Evolutionary conservation across 2,888 invertebrate genomes (phyloP), one percentile per base, ranked within the genome.

Genomic region (Acronicta leporina): DNA sequence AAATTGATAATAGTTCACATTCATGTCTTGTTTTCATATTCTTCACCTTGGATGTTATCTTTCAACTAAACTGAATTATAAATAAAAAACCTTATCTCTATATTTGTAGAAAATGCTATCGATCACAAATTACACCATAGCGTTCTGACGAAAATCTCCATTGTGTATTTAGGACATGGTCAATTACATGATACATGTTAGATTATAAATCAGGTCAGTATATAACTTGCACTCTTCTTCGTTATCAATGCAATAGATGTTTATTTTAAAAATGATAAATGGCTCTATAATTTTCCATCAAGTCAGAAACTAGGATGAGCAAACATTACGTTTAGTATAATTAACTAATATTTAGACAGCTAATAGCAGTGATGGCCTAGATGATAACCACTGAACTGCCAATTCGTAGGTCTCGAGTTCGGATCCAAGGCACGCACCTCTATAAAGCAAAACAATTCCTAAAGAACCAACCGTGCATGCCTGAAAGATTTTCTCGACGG

Each of bases 101-200:
- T 81, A 78, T 73, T 52, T 70, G 63, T 75, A 84, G 78, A 79
- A 83, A 69, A 73, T 65, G 73, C 54, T 82, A 81, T 81, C n/a
- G n/a, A n/a, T n/a, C 82, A 66, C 53, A 60, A 73, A 69, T 74
- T 64, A 64, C 66, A 72, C 71, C 68, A 65, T 67, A 67, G 58
- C 44, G 52, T 60, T 70, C 62, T 74, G 72, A 75, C 74, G 76
- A 73, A 56, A 73, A 80, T 76, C 79, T 82, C 71, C 73, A 74
- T 82, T 61, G 75, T 54, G 56, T 69, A 81, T 80, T 70, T 89
- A 79, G 89, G 87, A 63, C 91, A 91, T 76, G 91, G 90, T 79
- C 89, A 87, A 86, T 84, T 84, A 76, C 51, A 60, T 57, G 44
- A 44, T 57, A 64, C 11, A 54, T 45, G 50, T 61, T 63, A 71